Percentiles rank a stretch among this genome's conserved stretches.
Conservation (phyloP, 2,113 vertebrate species). For the Guaruba guarouba region DNA sequence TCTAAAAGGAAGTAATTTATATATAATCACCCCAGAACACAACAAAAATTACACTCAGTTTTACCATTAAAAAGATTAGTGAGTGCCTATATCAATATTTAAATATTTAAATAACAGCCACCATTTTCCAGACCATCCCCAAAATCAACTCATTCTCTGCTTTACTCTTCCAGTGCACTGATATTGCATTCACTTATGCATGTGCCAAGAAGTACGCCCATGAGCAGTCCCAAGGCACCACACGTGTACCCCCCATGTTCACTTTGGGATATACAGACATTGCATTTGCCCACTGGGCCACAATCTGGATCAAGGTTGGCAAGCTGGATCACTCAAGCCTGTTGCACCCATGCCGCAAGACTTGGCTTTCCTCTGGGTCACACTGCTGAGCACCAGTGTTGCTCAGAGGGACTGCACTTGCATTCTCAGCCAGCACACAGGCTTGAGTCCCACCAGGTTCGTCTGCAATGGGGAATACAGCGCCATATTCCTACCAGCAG, state of each 20-base stretch:
- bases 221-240: not conserved
- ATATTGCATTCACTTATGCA: not conserved
- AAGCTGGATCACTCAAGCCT: not conserved
- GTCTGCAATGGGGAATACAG: not conserved
- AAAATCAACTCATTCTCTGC: not conserved
- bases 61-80: not conserved
- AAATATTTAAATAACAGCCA: not conserved
- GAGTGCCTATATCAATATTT: not conserved
- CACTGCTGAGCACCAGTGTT: rapidly evolving
- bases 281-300: not conserved
- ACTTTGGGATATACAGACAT: not conserved
- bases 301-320: not conserved
- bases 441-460: not conserved
- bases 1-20: not conserved
- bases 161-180: not conserved
- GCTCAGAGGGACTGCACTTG: rapidly evolving
- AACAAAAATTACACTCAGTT: not conserved
- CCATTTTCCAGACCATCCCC: not conserved
- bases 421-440: not conserved
- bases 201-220: rapidly evolving
- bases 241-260: not conserved
- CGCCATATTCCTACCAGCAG: not conserved
- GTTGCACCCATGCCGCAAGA: not conserved
- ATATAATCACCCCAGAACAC: not conserved
- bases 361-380: not conserved